Percentiles rank a stretch among this genome's conserved stretches.
These are phyloP conservation scores for Plectrocnemia conspersa DNA, from an alignment of 1,140 invertebrate genomes.

Conservation along the genomic window DNA sequence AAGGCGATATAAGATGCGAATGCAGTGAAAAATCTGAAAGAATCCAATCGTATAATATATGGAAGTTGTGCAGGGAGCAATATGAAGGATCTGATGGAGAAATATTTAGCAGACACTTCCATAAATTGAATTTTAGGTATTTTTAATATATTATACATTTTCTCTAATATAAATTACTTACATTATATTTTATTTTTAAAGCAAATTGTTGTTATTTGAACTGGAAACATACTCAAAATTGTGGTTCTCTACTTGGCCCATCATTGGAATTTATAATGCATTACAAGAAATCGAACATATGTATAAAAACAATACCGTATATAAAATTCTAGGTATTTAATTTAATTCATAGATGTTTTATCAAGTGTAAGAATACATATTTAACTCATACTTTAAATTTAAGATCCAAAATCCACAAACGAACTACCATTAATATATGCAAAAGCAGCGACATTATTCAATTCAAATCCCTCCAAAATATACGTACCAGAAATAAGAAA, in stretches of 20 bases:
- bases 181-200: conserved; percentile 23
- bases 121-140: not conserved
- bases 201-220: conserved; percentile 21
- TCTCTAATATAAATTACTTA: not conserved
- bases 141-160: not conserved
- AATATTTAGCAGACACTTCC: not conserved
- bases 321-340: not conserved
- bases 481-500: conserved; percentile 9
- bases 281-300: conserved; percentile 14
- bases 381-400: conserved; percentile 3
- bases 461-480: conserved; percentile 18
- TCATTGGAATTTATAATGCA: conserved; percentile 27
- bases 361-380: not conserved
- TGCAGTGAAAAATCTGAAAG: not conserved
- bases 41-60: conserved; percentile 16
- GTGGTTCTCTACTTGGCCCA: conserved; percentile 24
- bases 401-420: not conserved
- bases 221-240: conserved; percentile 13
- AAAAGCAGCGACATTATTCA: conserved; percentile 24
- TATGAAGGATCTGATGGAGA: not conserved
- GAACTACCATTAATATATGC: conserved; percentile 15
- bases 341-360: not conserved
- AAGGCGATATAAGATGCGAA: not conserved
- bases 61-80: conserved; percentile 9
- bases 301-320: not conserved